Evolutionary conservation across 1,140 invertebrate genomes (phyloP).

Genomic region (Fopius arisanus): DNA sequence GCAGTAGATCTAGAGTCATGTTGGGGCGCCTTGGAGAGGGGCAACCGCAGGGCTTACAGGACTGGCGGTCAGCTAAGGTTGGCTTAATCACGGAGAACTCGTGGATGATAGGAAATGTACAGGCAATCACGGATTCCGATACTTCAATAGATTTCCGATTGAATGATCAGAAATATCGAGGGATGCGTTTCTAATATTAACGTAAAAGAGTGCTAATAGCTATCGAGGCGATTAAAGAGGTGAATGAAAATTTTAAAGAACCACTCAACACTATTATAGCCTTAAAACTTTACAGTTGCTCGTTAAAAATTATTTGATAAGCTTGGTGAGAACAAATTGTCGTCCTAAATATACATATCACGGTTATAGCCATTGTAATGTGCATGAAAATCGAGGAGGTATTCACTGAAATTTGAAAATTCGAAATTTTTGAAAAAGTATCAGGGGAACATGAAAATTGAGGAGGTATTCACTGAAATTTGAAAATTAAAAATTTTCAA

Average conservation of each 20-base stretch:
- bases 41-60: conserved; percentile 42
- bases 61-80: conserved; percentile 34
- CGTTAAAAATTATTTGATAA: conserved; percentile 10
- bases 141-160: neutral
- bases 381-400: no score
- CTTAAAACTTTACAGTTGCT: neutral
- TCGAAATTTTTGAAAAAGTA: no score
- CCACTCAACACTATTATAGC: neutral
- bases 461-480: no score
- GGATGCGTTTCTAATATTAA: no score
- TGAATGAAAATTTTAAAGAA: conserved; percentile 8
- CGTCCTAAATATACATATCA: neutral
- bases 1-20: conserved; percentile 27
- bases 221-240: neutral
- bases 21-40: conserved; percentile 29
- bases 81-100: conserved; percentile 40
- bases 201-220: neutral
- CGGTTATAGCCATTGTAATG: neutral
- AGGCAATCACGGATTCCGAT: neutral
- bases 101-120: conserved; percentile 28
- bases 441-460: no score
- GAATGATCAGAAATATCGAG: no score
- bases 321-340: neutral
- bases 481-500: no score
- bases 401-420: no score